Percentiles rank a stretch among this genome's conserved stretches.
phyloP scores from a whole-genome alignment of 2,888 invertebrate species.

The Machimus rusticus region DNA sequence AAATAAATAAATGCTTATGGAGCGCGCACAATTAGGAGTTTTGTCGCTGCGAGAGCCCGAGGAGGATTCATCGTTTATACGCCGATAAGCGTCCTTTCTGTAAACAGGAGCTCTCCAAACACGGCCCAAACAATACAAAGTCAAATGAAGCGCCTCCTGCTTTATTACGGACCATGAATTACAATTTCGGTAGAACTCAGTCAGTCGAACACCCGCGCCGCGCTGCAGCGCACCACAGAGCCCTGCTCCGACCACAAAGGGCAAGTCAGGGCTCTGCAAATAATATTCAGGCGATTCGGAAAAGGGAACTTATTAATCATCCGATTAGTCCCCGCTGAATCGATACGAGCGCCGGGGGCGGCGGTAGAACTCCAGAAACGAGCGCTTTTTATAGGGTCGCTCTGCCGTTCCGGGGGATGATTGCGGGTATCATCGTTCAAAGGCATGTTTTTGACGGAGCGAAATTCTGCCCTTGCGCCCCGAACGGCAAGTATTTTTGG shows the following conservation, averaged over 20 bases:
- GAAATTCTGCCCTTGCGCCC: not conserved
- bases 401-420: not conserved
- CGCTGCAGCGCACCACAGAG: not conserved
- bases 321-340: not conserved
- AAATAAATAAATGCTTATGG: not conserved
- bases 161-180: not conserved
- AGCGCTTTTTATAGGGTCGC: not conserved
- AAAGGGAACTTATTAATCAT: constrained; percentile 19
- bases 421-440: constrained; percentile 3
- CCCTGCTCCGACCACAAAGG: not conserved
- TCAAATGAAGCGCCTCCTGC: not conserved
- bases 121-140: not conserved
- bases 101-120: not conserved
- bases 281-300: constrained; percentile 1
- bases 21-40: not conserved
- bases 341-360: not conserved
- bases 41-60: not conserved
- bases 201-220: not conserved
- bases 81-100: not conserved
- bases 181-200: not conserved
- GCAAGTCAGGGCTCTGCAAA: not conserved
- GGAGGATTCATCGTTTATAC: not conserved
- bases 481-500: not conserved
- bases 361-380: not conserved
- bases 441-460: not conserved